Percentiles rank a stretch among this genome's conserved stretches.
These are phyloP conservation scores for Armadillidium nasatum DNA, from an alignment of 1,140 invertebrate genomes.

Conservation along the genomic window DNA sequence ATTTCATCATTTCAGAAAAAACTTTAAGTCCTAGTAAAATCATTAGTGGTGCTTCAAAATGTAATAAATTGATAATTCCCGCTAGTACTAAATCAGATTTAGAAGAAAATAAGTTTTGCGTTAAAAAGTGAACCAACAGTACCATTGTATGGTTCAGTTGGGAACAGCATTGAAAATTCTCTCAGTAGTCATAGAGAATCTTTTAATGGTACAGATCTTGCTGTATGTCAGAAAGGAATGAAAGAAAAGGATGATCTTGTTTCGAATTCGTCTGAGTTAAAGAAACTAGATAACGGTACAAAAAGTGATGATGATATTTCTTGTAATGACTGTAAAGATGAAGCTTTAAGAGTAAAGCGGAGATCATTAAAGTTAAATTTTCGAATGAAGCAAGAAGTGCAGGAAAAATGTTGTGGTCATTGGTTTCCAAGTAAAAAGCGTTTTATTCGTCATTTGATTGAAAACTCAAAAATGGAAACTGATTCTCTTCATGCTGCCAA, in stretches of 20 bases:
- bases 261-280: not conserved
- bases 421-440: not conserved
- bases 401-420: constrained; percentile 4
- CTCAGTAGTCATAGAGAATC: not conserved
- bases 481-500: not conserved
- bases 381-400: not conserved
- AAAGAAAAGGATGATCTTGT: not conserved
- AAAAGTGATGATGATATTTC: not conserved
- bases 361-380: not conserved
- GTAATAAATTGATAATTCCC: not conserved
- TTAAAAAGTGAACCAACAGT: too few relatives aligned
- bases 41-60: not conserved
- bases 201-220: not conserved
- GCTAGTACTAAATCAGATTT: not conserved
- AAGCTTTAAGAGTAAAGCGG: not conserved
- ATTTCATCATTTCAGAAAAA: not conserved
- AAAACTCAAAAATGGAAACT: not conserved
- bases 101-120: not conserved
- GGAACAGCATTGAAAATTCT: too few relatives aligned
- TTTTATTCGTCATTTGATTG: constrained; percentile 2
- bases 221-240: not conserved
- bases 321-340: not conserved
- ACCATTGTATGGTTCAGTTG: too few relatives aligned
- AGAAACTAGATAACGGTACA: not conserved
- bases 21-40: not conserved